Evolutionary conservation across 2,113 vertebrate species (phyloP).

Genomic region (Laticauda laticaudata): DNA sequence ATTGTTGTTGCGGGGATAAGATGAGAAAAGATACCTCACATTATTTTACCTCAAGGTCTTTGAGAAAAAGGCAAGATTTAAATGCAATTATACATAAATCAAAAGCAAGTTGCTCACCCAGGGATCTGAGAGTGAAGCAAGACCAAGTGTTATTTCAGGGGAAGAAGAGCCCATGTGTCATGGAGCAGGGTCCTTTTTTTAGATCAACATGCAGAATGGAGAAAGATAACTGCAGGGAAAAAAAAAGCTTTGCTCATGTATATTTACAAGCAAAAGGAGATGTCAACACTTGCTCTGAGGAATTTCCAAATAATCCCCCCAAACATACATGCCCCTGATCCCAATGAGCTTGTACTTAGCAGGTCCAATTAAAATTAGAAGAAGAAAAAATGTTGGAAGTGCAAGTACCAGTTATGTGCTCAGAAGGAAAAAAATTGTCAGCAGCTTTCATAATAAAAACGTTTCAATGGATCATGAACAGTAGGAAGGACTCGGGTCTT

Average conservation of each 20-base stretch:
- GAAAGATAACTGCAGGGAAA: neutral
- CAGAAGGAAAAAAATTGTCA: conserved; percentile 59
- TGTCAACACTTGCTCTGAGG: conserved; percentile 52
- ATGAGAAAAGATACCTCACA: neutral
- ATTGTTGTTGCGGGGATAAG: neutral
- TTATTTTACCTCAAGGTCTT: neutral
- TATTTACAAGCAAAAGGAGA: conserved; percentile 48
- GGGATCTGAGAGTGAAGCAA: too few relatives aligned
- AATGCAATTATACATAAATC: neutral
- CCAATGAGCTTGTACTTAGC: conserved; percentile 62
- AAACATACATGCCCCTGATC: conserved; percentile 56
- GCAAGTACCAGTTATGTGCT: conserved; percentile 51
- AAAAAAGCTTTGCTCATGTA: conserved; percentile 3
- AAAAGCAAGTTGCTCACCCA: neutral
- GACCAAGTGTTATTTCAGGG: neutral
- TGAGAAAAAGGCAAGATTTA: neutral
- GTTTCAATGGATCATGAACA: conserved; percentile 59
- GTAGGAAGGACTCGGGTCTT: conserved; percentile 60
- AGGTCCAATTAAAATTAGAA: conserved; percentile 68
- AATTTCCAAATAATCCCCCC: conserved; percentile 54
- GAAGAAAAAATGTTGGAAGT: conserved; percentile 49
- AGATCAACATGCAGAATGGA: neutral
- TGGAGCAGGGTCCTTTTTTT: neutral
- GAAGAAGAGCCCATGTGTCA: neutral
- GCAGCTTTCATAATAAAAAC: conserved; percentile 63